Percentiles rank a stretch among this genome's conserved stretches.
phyloP scores from a whole-genome alignment of 2,888 invertebrate species.

The Pasiphila rectangulata region DNA sequence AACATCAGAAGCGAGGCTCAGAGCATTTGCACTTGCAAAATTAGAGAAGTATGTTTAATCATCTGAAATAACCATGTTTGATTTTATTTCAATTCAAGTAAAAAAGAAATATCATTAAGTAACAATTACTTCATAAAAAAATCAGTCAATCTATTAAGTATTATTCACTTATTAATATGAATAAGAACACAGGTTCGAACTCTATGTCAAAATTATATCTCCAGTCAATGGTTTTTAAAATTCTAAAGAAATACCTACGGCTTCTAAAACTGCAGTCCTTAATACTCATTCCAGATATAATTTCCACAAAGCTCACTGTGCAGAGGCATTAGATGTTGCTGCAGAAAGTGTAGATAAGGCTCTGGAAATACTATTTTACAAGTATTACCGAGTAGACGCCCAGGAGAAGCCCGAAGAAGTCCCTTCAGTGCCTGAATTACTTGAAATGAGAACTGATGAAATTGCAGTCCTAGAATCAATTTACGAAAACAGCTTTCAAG shows the following conservation, averaged over 20 bases:
- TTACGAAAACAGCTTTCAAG: conserved; percentile 85
- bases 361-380: conserved; percentile 84
- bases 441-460: conserved; percentile 86
- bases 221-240: too few species aligned
- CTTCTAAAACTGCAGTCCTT: too few species aligned
- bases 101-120: too few species aligned
- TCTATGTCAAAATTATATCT: too few species aligned
- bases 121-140: background rate
- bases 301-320: conserved; percentile 87
- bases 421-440: conserved; percentile 74
- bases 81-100: too few species aligned
- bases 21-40: conserved; percentile 86
- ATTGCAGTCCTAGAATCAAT: conserved; percentile 88
- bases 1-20: conserved; percentile 83
- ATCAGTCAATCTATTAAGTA: too few species aligned
- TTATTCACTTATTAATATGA: too few species aligned
- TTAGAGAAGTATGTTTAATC: conserved; percentile 82
- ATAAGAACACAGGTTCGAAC: too few species aligned
- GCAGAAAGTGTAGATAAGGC: conserved; percentile 86
- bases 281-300: conserved; percentile 84
- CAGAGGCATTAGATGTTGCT: conserved; percentile 86
- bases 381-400: conserved; percentile 83
- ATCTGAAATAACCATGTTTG: too few species aligned
- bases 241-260: too few species aligned
- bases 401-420: conserved; percentile 60